Percentiles rank a stretch among this genome's conserved stretches.
Evolutionary conservation across 2,888 invertebrate genomes (phyloP).

Genomic region (Monochamus alternatus): DNA sequence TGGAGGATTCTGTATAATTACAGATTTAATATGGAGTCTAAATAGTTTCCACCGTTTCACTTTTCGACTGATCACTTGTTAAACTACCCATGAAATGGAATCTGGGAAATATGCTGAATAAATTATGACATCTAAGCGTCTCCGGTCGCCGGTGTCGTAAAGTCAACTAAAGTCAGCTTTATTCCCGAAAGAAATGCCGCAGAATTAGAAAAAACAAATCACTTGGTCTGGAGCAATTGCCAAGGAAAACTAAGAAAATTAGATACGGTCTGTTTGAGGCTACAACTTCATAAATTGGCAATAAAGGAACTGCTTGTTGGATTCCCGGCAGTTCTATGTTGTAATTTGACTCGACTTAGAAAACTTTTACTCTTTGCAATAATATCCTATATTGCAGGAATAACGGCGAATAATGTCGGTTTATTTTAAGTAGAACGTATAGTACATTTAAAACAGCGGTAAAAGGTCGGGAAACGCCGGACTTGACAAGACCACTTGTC

Average conservation of each 20-base stretch:
- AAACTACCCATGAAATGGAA: too few species aligned
- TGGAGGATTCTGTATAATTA: too few species aligned
- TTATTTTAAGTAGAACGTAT: too few species aligned
- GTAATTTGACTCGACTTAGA: constrained; percentile 4
- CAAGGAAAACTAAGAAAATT: constrained; percentile 11
- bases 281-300: constrained; percentile 13
- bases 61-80: too few species aligned
- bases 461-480: too few species aligned
- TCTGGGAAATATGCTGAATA: too few species aligned
- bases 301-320: constrained; percentile 13
- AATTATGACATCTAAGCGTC: too few species aligned
- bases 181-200: background rate
- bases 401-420: background rate
- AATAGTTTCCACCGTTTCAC: too few species aligned
- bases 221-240: constrained; percentile 3
- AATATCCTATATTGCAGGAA: background rate
- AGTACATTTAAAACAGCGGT: too few species aligned
- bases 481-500: too few species aligned
- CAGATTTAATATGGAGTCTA: too few species aligned
- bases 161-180: background rate
- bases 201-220: background rate
- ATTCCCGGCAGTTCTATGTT: constrained; percentile 6
- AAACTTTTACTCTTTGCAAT: constrained; percentile 3
- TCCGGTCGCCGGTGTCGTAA: background rate
- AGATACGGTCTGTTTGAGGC: constrained; percentile 10